Conservation (phyloP, 2,797 vertebrate species). For the Pipistrellus kuhlii region DNA sequence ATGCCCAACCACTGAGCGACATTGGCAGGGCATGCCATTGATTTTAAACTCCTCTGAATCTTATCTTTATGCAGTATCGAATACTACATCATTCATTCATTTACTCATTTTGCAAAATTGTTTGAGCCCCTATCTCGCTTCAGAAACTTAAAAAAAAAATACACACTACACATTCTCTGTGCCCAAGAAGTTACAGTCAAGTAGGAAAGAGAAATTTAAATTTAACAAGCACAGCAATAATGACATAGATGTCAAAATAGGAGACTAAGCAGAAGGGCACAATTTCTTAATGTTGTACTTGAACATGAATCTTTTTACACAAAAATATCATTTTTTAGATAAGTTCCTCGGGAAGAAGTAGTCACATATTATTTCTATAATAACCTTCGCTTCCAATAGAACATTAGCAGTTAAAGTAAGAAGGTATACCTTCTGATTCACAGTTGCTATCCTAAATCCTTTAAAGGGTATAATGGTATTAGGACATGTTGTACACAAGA, state of each 20-base stretch:
- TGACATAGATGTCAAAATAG: neutral
- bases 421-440: neutral
- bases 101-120: constrained; percentile 33
- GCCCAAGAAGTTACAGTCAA: neutral
- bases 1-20: too few relatives aligned
- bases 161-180: neutral
- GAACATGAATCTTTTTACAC: neutral
- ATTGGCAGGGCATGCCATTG: neutral
- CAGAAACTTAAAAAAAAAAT: neutral
- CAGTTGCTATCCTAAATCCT: neutral
- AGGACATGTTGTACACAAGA: constrained; percentile 25
- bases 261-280: neutral
- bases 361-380: neutral
- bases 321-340: constrained; percentile 24
- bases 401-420: neutral
- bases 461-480: neutral
- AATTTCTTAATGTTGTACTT: neutral
- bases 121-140: neutral
- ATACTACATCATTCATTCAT: neutral
- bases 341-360: neutral
- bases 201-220: constrained; percentile 13
- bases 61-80: neutral
- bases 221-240: neutral
- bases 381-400: neutral
- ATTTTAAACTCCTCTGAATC: constrained; percentile 5